A percentile compares a stretch with the other conserved stretches of the same genome.
phyloP scores from a whole-genome alignment of 2,888 invertebrate species.

The Drosophila neonasuta region DNA sequence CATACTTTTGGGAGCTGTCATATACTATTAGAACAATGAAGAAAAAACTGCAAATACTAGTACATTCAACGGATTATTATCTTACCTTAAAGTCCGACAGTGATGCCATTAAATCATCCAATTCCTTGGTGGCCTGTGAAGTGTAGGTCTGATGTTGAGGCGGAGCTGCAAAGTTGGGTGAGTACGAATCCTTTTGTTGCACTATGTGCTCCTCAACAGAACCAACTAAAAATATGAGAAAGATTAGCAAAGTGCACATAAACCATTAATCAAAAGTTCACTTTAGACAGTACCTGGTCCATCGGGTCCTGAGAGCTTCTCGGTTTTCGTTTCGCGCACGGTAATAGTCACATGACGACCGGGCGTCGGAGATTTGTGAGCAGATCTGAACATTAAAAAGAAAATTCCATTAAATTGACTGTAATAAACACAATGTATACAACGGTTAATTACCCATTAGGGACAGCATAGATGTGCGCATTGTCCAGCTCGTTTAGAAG shows the following conservation, averaged over 20 bases:
- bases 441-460: conserved; percentile 86
- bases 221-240: conserved; percentile 67
- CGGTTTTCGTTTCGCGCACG: conserved; percentile 85
- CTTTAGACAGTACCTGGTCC: conserved; percentile 74
- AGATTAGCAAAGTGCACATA: background rate
- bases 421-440: background rate
- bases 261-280: background rate
- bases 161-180: conserved; percentile 64
- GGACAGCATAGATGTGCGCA: conserved; percentile 85
- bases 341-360: conserved; percentile 85
- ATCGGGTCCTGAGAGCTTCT: conserved; percentile 83
- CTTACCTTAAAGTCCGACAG: conserved; percentile 96
- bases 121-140: conserved; percentile 95
- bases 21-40: background rate
- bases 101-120: conserved; percentile 98
- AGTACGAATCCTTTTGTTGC: conserved; percentile 79
- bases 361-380: conserved; percentile 80
- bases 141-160: conserved; percentile 81
- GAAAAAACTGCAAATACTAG: background rate
- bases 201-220: conserved; percentile 79
- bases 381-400: conserved; percentile 48
- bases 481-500: conserved; percentile 91
- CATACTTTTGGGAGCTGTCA: conserved; percentile 40
- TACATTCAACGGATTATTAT: background rate
- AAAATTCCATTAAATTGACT: background rate